Base-by-base conservation (phyloP, 2,113 vertebrate species). In the Nibea albiflora region DNA sequence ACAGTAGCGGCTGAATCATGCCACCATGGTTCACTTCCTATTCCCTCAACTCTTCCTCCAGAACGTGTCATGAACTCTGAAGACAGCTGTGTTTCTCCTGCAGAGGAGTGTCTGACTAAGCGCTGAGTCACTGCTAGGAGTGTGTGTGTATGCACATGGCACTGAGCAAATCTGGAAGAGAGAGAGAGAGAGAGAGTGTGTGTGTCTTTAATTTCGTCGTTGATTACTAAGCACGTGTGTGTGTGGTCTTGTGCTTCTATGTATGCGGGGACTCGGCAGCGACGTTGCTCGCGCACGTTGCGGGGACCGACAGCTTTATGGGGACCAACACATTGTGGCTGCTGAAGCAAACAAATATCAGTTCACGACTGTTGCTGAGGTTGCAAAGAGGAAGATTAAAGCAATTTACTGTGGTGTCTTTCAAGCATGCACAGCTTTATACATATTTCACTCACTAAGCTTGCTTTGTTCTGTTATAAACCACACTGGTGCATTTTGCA, bases 371-470 rank as follows among this genome's bases (percentile, higher is more conserved):
- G 28, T 28, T 17, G 65, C 65, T 49, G 64, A 70, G 58, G 15
- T 42, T 50, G 62, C 62, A 62, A 61, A 61, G 54, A 65, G 10
- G 24, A 78, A 67, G 68, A 73, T 73, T 73, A 78, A 60, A 67
- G 62, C 74, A 26, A 76, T 73, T 73, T 46, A 61, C 68, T 54
- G 17, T 28, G 19, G 52, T 35, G 19, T 57, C 26, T 24, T 22
- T 11, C 57, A 61, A 7, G 56, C 17, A 62, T 17, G 56, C 57
- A 63, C 31, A 66, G 2, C 6, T 4, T 14, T 24, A 11, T 8
- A 20, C 14, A 44, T 24, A 39, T 7, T 22, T 42, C 16, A 26
- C 28, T 14, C n/a, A 4, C 52, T 5, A 0, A 16, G 15, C 15
- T 26, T n/a, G 15, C 11, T 47, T 56, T 54, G 42, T 52, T 62